Evolutionary conservation across 2,113 vertebrate genomes (phyloP), one percentile per base, ranked within the genome.

Genomic region (Pachypanchax playfairii): DNA sequence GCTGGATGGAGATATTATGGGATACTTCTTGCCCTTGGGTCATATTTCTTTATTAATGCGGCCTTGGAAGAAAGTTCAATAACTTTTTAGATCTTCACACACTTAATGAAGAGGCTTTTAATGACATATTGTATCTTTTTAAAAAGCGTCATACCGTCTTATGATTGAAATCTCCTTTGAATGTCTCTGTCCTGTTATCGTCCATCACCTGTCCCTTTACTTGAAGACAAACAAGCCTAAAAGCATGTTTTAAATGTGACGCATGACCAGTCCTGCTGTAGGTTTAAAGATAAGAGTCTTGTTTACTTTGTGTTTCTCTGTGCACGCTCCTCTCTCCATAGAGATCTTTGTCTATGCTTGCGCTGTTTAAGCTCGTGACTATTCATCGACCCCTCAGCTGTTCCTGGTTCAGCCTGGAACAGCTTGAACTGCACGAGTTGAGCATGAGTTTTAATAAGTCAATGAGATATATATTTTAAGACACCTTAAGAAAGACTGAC

Each of bases 401-500:
- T 65, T 70, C 64, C 57, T 52, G 70, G 53, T 65, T 51, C 65
- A 46, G 75, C 87, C 86, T 59, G 62, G 56, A 88, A 82, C 82
- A 41, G 70, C 73, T 58, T 21, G 50, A 70, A 70, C 52, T 50
- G 68, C 79, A 80, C 47, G 46, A 61, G 68, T 65, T 41, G 73
- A 74, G 73, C 73, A 71, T 51, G 70, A 73, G 81, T 79, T 88
- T 75, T 80, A 88, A 84, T 85, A 86, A 78, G 77, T 88, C 80
- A 85, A 70, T 73, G 56, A 70, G 66, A 91, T 85, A 73, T 87
- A 78, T 80, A 67, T 89, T 86, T 88, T 73, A 70, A 75, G 76
- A 89, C 82, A 89, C 79, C 81, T 82, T 83, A 73, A 82, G 85
- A 87, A 75, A 77, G 83, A 80, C 75, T 55, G 80, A 82, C 82